Base-by-base conservation (phyloP, 2,113 vertebrate genomes). In the Natator depressus region DNA sequence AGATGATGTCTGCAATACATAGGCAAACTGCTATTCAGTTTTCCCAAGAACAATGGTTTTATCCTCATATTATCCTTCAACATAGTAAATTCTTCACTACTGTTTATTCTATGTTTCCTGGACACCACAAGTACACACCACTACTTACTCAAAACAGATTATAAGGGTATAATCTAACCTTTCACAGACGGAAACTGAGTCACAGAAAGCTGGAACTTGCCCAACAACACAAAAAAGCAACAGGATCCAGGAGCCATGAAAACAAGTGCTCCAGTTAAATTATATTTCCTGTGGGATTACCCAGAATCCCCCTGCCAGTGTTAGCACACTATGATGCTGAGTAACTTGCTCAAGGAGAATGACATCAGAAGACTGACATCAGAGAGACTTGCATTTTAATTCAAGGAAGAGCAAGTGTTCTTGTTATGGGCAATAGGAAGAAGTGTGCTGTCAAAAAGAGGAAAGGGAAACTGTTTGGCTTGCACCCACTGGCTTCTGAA, bases 221-320 rank as follows among this genome's bases (percentile, higher is more conserved):
- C 72, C 31, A 42, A 10, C 3, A 10, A 46, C 10, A 25, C n/a
- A 75, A 10, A 42, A 42, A 38, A 42, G 72, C 5, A 75, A 46
- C 17, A 25, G 38, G 69, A 24, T 42, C 38, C 35, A 35, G 69
- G 38, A 24, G 22, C 22, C 72, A 25, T 46, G 38, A 75, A 24
- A 75, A 90, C 1, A 1, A 55, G 16, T 49, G 8, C 0, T 2
- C 10, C n/a, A 80, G 91, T 31, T 42, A 84, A 85, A 87, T n/a
- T 3, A 0, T 1, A 4, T 25, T 55, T 3, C 50, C 19, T 47
- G 78, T 50, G 6, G 3, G 17, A 80, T 46, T 13, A 3, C 5
- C 14, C 4, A 53, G 84, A 76, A 54, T 59, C 22, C 31, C 27
- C 57, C 27, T 55, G 27, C 27, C 57, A 31, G 27, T 29, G 57